Conservation (phyloP, 2,113 vertebrate species). For the Phalacrocorax pelagicus region DNA sequence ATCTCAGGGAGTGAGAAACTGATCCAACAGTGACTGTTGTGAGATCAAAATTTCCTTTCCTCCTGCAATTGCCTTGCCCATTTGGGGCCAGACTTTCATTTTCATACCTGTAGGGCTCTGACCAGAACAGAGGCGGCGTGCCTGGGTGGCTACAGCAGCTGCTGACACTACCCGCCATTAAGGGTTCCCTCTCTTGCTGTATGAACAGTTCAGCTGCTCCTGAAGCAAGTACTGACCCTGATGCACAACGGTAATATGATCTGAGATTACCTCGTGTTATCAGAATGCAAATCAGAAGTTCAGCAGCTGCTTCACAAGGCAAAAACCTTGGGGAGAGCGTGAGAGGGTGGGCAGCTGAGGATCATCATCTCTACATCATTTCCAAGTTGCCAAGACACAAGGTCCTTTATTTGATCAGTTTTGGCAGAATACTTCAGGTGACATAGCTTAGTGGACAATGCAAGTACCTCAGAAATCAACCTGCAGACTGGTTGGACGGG, state of each 20-base stretch:
- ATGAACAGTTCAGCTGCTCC: neutral
- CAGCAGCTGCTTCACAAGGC: neutral
- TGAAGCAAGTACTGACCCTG: neutral
- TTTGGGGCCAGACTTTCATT: neutral
- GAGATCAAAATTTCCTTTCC: neutral
- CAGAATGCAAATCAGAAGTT: neutral
- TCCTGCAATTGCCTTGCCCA: neutral
- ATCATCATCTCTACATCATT: neutral
- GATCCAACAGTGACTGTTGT: neutral
- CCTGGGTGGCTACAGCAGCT: neutral
- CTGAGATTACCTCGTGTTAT: neutral
- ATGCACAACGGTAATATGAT: accelerated
- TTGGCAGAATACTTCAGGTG: neutral
- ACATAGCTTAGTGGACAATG: neutral
- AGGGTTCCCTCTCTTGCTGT: neutral
- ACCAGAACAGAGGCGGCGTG: accelerated
- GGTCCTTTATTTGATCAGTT: neutral
- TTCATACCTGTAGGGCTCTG: neutral
- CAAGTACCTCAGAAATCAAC: neutral
- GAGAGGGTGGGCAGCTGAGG: neutral
- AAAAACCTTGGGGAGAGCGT: neutral
- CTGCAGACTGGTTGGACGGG: neutral
- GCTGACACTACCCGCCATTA: neutral
- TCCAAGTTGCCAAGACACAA: neutral
- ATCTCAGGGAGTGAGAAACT: neutral